These are phyloP conservation scores for Lypha dubia DNA, from an alignment of 2,888 invertebrate genomes.

Conservation along the genomic window DNA sequence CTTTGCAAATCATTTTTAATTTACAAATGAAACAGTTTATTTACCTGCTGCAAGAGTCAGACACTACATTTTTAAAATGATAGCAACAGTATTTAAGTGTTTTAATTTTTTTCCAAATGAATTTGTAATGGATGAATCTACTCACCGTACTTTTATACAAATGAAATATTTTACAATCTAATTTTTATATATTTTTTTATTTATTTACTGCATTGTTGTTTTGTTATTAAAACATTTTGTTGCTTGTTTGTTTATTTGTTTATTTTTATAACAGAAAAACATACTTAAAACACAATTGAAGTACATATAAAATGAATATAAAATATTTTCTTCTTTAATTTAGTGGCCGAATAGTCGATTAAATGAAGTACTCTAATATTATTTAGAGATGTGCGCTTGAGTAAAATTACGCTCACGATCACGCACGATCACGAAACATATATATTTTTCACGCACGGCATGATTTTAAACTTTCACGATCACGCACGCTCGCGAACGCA, in stretches of 20 bases:
- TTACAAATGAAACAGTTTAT: conserved; percentile 6
- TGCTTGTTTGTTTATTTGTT: conserved; percentile 25
- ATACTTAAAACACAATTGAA: conserved; percentile 36
- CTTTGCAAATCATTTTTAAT: not conserved
- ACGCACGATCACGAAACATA: no score
- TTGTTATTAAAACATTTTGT: conserved; percentile 27
- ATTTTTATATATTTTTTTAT: not conserved
- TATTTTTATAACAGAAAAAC: conserved; percentile 27
- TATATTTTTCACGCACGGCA: no score
- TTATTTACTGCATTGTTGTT: conserved; percentile 19
- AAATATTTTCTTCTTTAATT: not conserved
- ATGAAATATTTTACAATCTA: not conserved
- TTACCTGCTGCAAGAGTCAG: conserved; percentile 41
- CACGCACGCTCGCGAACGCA: no score
- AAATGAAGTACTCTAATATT: conserved; percentile 21
- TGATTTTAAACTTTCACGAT: no score
- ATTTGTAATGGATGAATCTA: not conserved
- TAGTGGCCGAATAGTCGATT: conserved; percentile 42
- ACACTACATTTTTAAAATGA: not conserved
- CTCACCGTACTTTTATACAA: not conserved
- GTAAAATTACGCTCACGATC: no score
- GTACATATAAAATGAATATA: conserved; percentile 6
- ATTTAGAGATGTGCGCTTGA: no score
- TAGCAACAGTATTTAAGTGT: conserved; percentile 23
- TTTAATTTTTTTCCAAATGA: not conserved